Evolutionary conservation across 2,113 vertebrate species (phyloP), one percentile per base, ranked within the genome.

Genomic region (Podarcis muralis): DNA sequence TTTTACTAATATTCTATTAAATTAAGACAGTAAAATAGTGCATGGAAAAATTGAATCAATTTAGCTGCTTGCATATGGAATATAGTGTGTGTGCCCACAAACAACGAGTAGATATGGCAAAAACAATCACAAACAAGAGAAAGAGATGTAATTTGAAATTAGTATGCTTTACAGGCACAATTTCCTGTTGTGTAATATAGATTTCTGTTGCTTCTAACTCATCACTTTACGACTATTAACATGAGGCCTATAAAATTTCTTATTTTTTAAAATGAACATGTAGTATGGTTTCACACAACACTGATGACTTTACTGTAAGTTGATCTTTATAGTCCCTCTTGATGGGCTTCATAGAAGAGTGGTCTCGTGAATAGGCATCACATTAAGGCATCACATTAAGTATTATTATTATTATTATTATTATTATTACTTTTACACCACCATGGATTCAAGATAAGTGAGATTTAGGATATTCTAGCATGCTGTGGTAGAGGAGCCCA

Each of bases 11-110:
- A 93, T 92, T 81, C 15, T 90, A 77, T 90, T 57, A 87, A 93
- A 96, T 96, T 95, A 95, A 93, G 90, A 71, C 75, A 90, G 53
- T 92, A 88, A 93, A 92, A 88, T 1, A 25, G 62, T 35, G 74
- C 53, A 13, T 72, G 30, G 43, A 62, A 62, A 88, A 88, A 40
- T n/a, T 11, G 65, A 71, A 84, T 59, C 80, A 84, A 74, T 35
- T 8, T 62, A 7, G 37, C 91, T 88, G 77, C 53, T 81, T 25
- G 88, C 32, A 83, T 35, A 90, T 90, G 80, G 57, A 91, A 88
- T 12, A 86, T 80, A 35, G 30, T 13, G 2, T 86, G 57, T 62
- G 18, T 22, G 23, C 12, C 59, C 66, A 77, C 40, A 81, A 84
- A 30, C 74, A 81, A 72, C 71, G 59, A 87, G 1, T 25, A 81